phyloP scores from a whole-genome alignment of 2,113 vertebrate species.

The Sinocyclocheilus grahami region DNA sequence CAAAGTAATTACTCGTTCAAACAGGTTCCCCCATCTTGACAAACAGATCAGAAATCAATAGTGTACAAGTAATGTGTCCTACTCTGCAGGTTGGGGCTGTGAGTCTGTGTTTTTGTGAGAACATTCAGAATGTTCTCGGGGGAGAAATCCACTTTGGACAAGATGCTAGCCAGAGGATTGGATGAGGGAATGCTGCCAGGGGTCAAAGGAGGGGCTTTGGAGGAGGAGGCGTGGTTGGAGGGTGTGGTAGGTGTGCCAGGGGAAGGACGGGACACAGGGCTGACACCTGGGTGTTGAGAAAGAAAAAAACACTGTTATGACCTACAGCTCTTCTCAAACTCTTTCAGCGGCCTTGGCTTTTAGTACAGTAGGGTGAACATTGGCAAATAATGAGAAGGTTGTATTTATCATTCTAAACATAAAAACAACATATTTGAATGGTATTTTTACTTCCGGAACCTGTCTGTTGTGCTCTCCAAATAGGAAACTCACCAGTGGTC shows the following conservation, averaged over 20 bases:
- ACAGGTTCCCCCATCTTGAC: background rate
- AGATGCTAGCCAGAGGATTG: constrained; percentile 88
- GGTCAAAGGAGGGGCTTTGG: constrained; percentile 80
- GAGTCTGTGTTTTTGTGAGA: constrained; percentile 92
- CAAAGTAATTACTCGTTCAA: background rate
- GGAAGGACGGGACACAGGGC: constrained; percentile 85
- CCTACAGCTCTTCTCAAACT: background rate
- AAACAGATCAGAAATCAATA: background rate
- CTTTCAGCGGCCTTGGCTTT: background rate
- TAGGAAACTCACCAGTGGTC: constrained; percentile 84
- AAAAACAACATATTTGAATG: background rate
- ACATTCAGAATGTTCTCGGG: constrained; percentile 91
- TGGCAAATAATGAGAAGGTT: no score
- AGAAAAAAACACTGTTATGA: background rate
- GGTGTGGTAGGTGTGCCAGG: constrained; percentile 87
- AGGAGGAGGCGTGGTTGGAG: constrained; percentile 73
- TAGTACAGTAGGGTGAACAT: no score
- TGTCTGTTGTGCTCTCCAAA: background rate
- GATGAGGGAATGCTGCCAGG: constrained; percentile 72
- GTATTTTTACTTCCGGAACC: background rate
- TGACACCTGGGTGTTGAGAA: constrained; percentile 76
- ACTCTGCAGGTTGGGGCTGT: constrained; percentile 82
- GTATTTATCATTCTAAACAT: background rate
- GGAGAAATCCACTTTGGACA: constrained; percentile 95
- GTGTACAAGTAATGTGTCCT: constrained; percentile 32